Evolutionary conservation across 2,888 invertebrate species (phyloP), one percentile per base, ranked within the genome.

Genomic region (Synanthedon andrenaeformis): DNA sequence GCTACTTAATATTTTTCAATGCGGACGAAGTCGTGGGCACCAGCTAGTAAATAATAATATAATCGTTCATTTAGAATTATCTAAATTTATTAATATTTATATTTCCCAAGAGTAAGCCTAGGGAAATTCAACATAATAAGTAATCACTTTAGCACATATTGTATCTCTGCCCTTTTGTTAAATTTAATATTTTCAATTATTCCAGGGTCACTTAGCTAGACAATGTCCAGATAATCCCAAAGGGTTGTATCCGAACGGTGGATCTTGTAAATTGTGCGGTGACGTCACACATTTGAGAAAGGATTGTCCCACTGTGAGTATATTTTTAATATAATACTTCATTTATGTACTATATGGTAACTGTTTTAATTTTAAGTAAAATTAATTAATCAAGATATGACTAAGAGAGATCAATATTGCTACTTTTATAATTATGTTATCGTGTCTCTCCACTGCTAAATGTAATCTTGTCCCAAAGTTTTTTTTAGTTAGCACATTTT

Each of bases 191-290:
- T 35, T 35, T 10, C 1, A 35, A 35, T 35, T 10, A 55, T 79
- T 74, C 28, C 72, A 88, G 78, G 97, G 97, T 5, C 97, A 97
- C 74, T 92, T 97, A 63, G 92, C 96, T 0, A 90, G 92, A 57
- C 94, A 96, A 67, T 97, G 97, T 76, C 94, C 96, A 3, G 93
- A 96, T 69, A 97, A 97, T 84, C 92, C 93, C 0, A 92, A 92
- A 67, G 97, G 97, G 0, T 78, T 95, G 6, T 97, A 96, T 82
- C 96, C 96, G 0, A 92, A 94, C 77, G 96, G 94, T 42, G 94
- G 94, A 1, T 80, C 88, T n/a, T 95, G 96, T 70, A 94, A 92
- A 63, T 83, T 92, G 3, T 97, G 96, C 82, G 95, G 94, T 4
- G 94, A 94, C 74, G 93, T 94, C 10, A 94, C 94, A 50, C 96